Percentiles rank a stretch among this genome's conserved stretches.
These are phyloP conservation scores for Telmatherina bonti DNA, from an alignment of 2,797 vertebrate species.

Conservation along the genomic window DNA sequence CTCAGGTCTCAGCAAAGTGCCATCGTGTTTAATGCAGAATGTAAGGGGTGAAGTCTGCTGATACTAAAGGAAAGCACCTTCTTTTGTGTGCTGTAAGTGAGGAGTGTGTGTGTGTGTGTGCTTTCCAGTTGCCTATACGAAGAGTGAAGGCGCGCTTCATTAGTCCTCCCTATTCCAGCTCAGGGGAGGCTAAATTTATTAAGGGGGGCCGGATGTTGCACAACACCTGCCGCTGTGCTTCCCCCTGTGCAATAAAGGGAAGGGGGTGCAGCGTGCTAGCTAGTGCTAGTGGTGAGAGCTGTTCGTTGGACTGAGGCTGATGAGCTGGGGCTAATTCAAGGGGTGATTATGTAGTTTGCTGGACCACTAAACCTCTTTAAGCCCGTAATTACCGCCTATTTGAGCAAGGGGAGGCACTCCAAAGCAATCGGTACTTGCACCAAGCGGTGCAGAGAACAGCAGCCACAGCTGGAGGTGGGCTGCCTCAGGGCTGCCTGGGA, in stretches of 20 bases:
- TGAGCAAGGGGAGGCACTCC: constrained; percentile 98
- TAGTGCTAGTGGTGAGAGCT: constrained; percentile 92
- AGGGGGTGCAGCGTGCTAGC: constrained; percentile 87
- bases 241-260: constrained; percentile 75
- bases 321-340: constrained; percentile 99
- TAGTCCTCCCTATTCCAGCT: constrained; percentile 69
- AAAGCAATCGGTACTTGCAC: constrained; percentile 92
- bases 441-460: constrained; percentile 84
- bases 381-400: constrained; percentile 99
- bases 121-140: constrained; percentile 40
- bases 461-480: constrained; percentile 98
- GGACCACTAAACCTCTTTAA: constrained; percentile 99
- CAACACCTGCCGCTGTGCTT: constrained; percentile 81
- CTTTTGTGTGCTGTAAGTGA: constrained; percentile 16
- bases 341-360: constrained; percentile 99
- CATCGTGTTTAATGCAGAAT: constrained; percentile 19
- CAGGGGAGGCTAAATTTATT: constrained; percentile 74
- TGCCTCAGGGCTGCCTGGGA: constrained; percentile 91
- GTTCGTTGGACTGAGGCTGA: constrained; percentile 98
- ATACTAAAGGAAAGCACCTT: constrained; percentile 31
- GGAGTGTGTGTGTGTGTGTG: constrained; percentile 29
- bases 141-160: constrained; percentile 75
- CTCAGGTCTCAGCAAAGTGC: constrained; percentile 47
- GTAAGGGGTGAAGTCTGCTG: constrained; percentile 43
- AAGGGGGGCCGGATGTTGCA: constrained; percentile 78